Evolutionary conservation across 1,140 invertebrate species (phyloP).

Genomic region (Heliconius nattereri): DNA sequence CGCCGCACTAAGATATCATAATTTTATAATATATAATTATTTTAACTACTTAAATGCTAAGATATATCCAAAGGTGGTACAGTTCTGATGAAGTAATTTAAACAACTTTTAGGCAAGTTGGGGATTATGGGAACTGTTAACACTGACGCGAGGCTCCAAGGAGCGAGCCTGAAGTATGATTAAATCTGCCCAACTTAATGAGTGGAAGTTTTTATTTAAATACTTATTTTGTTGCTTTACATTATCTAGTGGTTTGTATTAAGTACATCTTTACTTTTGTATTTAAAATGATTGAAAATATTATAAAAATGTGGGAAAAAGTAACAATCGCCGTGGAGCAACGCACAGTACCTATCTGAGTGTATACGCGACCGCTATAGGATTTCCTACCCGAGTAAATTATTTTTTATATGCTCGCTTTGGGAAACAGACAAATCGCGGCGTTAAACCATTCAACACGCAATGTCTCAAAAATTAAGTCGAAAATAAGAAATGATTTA

Average conservation of each 20-base stretch:
- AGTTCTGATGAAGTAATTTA: slow-evolving; percentile 34
- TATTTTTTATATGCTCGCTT: no score
- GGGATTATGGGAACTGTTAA: slow-evolving; percentile 32
- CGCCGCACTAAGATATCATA: no score
- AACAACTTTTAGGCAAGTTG: slow-evolving; percentile 38
- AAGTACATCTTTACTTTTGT: neutral
- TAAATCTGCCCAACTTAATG: slow-evolving; percentile 24
- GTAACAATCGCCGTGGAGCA: no score
- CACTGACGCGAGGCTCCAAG: slow-evolving; percentile 13
- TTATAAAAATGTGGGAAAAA: no score
- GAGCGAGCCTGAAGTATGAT: slow-evolving; percentile 23
- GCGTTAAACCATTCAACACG: no score
- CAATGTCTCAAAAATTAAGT: no score
- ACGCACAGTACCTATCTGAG: no score
- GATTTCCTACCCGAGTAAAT: no score
- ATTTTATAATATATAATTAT: neutral
- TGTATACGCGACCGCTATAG: no score
- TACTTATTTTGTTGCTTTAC: neutral
- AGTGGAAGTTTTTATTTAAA: slow-evolving; percentile 17
- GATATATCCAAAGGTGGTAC: neutral
- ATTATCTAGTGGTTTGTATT: neutral
- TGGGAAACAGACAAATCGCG: no score
- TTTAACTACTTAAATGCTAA: neutral
- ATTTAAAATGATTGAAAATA: no score
- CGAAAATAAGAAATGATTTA: no score